phyloP scores from a whole-genome alignment of 2,113 vertebrate species.

The Ibidorhyncha struthersii region DNA sequence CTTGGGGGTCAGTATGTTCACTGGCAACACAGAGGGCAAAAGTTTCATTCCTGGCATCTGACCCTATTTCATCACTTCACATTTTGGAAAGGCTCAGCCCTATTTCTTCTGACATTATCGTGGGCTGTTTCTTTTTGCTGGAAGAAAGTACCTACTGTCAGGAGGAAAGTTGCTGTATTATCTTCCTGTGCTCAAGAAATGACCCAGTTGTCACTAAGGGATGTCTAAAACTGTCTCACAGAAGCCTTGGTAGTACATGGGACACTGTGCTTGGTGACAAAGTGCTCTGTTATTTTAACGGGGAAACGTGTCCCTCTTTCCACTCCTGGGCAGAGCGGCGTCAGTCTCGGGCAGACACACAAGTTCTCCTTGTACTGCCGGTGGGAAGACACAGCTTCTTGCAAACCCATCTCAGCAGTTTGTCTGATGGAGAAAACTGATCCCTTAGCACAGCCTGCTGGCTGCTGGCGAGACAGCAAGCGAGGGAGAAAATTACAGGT shows the following conservation, averaged over 20 bases:
- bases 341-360: background rate
- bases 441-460: constrained; percentile 53
- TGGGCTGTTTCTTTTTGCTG: background rate
- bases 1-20: background rate
- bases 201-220: background rate
- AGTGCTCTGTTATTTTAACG: background rate
- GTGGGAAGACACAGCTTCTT: background rate
- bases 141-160: background rate
- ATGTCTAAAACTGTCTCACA: background rate
- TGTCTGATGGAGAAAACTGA: background rate
- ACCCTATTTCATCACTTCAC: background rate
- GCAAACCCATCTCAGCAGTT: rapidly evolving
- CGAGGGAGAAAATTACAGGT: rapidly evolving
- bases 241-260: background rate
- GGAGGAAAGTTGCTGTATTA: background rate
- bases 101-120: background rate
- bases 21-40: background rate
- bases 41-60: background rate
- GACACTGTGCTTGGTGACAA: background rate
- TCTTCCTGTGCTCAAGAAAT: background rate
- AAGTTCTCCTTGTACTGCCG: background rate
- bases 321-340: background rate
- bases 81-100: background rate
- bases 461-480: background rate
- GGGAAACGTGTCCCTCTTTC: background rate